These are phyloP conservation scores for Drosophila pseudotalamancana DNA, from an alignment of 2,888 invertebrate genomes.

Conservation along the genomic window DNA sequence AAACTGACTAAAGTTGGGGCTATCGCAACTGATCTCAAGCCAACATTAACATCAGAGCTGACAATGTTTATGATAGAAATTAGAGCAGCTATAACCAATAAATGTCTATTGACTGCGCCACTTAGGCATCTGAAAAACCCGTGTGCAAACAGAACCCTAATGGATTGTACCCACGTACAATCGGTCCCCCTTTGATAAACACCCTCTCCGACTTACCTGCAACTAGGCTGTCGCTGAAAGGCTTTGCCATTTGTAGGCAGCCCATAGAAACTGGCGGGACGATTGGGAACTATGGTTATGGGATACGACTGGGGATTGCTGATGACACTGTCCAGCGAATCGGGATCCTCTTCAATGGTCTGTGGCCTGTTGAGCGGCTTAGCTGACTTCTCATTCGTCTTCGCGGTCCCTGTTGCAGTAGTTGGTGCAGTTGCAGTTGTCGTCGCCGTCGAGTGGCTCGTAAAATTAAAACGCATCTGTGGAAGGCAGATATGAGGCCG, in stretches of 20 bases:
- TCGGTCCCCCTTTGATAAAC: background rate
- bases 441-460: constrained; percentile 51
- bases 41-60: constrained; percentile 14
- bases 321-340: constrained; percentile 83
- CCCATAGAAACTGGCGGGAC: constrained; percentile 82
- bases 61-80: constrained; percentile 52
- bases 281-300: constrained; percentile 84
- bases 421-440: constrained; percentile 12
- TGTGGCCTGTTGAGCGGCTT: constrained; percentile 71
- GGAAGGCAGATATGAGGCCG: constrained; percentile 30
- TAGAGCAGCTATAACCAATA: constrained; percentile 55
- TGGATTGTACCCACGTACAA: constrained; percentile 4
- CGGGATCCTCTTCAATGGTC: constrained; percentile 83
- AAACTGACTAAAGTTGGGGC: constrained; percentile 44
- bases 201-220: constrained; percentile 75
- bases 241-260: constrained; percentile 78
- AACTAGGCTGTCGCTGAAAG: constrained; percentile 81
- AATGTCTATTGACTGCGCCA: constrained; percentile 44
- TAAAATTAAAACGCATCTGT: constrained; percentile 72
- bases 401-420: constrained; percentile 13
- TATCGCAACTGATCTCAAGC: constrained; percentile 38
- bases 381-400: constrained; percentile 42
- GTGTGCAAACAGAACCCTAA: constrained; percentile 34
- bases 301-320: constrained; percentile 84
- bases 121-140: constrained; percentile 36